Percentiles rank a stretch among this genome's conserved stretches.
Conservation (phyloP, 2,113 vertebrate genomes). For the Tautogolabrus adspersus region DNA sequence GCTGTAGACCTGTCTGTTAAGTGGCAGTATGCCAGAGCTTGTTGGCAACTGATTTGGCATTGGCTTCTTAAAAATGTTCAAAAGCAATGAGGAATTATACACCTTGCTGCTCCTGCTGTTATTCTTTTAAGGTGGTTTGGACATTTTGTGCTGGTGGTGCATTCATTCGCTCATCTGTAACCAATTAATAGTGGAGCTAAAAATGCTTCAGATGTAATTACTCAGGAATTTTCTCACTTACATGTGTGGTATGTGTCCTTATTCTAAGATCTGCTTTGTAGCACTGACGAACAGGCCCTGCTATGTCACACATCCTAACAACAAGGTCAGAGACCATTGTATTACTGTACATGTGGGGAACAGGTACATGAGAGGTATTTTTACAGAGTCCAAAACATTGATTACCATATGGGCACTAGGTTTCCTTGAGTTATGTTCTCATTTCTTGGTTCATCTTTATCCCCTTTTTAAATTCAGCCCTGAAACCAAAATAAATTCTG, state of each 20-base stretch:
- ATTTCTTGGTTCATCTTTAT: background rate
- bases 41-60: constrained; percentile 64
- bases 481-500: background rate
- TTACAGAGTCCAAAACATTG: background rate
- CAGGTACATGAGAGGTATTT: constrained; percentile 15
- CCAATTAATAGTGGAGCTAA: constrained; percentile 60
- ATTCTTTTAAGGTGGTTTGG: constrained; percentile 61
- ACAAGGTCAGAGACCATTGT: constrained; percentile 39
- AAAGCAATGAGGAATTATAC: constrained; percentile 49
- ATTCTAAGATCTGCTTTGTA: constrained; percentile 64
- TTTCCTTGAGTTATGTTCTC: constrained; percentile 20
- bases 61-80: constrained; percentile 53
- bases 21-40: constrained; percentile 61
- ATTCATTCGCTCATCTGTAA: constrained; percentile 62
- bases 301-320: constrained; percentile 54
- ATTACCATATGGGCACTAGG: constrained; percentile 14
- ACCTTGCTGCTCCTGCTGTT: constrained; percentile 52
- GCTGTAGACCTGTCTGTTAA: constrained; percentile 77
- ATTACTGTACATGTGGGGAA: constrained; percentile 22
- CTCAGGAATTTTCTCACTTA: constrained; percentile 72
- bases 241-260: constrained; percentile 65
- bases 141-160: constrained; percentile 35
- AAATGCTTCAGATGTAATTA: constrained; percentile 67
- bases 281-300: constrained; percentile 40
- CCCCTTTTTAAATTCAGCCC: too few species aligned